Conservation (phyloP, 2,888 invertebrate genomes). For the Galerucella nymphaeae region DNA sequence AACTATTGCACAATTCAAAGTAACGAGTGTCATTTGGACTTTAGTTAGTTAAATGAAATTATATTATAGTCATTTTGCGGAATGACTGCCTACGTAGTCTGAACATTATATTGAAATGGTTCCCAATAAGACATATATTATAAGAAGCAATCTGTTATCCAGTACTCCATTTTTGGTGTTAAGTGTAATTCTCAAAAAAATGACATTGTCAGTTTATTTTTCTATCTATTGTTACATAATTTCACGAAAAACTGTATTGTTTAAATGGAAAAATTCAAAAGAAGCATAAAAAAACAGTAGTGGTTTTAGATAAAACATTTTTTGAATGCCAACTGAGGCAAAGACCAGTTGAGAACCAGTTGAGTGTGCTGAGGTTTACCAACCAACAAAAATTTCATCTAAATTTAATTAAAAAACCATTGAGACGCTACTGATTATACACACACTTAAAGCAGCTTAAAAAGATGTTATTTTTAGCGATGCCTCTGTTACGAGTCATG, state of each 20-base stretch:
- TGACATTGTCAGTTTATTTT: no score
- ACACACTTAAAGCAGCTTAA: background rate
- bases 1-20: constrained; percentile 35
- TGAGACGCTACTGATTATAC: background rate
- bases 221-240: no score
- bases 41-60: constrained; percentile 37
- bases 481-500: constrained; percentile 19
- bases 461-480: constrained; percentile 34
- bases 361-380: no score
- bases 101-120: constrained; percentile 32
- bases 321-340: no score
- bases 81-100: constrained; percentile 26
- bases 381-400: no score
- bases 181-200: no score
- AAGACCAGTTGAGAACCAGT: no score
- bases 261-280: no score
- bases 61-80: constrained; percentile 33
- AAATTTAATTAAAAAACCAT: background rate
- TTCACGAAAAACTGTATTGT: no score
- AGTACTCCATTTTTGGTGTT: background rate
- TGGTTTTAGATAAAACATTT: no score
- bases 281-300: no score
- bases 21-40: constrained; percentile 34
- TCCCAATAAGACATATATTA: constrained; percentile 21
- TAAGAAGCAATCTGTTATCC: constrained; percentile 6